Base-by-base conservation (phyloP, 1,140 invertebrate genomes). In the Stegodyphus dumicola region DNA sequence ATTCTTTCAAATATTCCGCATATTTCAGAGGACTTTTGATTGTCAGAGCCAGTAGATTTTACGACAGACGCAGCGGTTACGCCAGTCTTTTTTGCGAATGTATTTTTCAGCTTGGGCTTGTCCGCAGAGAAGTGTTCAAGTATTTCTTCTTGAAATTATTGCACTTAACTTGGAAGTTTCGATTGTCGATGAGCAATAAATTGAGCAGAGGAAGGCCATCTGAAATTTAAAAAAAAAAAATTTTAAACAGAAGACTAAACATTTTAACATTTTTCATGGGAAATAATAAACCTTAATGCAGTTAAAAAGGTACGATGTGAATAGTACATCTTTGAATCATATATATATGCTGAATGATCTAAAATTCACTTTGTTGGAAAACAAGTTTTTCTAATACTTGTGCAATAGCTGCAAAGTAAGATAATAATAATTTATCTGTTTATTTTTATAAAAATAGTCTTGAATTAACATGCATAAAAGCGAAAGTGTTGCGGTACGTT, bases 181-280 rank as follows among this genome's bases (percentile, higher is more conserved):
- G 84, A 86, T 86, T 86, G 84, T 86, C 84, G 52, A 56, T 86
- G 84, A 86, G 84, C 84, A 86, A 86, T 71, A 86, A 78, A 86
- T 86, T 86, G 84, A 86, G 84, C 84, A 86, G 83, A 85, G 71
- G 75, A 85, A 85, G 76, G 84, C 51, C 84, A 86, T 86, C 84
- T 86, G 13, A 17, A 86, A 86, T 1, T 33, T 33, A 3, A 13
- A 56, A 56, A 77, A 67, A 60, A n/a, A n/a, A n/a, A n/a, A n/a
- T n/a, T n/a, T n/a, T n/a, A n/a, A n/a, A n/a, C n/a, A n/a, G n/a
- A n/a, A n/a, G n/a, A n/a, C n/a, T n/a, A n/a, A n/a, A n/a, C n/a
- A n/a, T n/a, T n/a, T n/a, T 49, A 49, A 56, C 48, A 49, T 9
- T 73, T 17, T 73, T 15, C 70, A 73, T 33, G 33, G 3, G 33